Percentiles rank a stretch among this genome's conserved stretches.
Conservation (phyloP, 2,113 vertebrate species). For the Pachypanchax playfairii region DNA sequence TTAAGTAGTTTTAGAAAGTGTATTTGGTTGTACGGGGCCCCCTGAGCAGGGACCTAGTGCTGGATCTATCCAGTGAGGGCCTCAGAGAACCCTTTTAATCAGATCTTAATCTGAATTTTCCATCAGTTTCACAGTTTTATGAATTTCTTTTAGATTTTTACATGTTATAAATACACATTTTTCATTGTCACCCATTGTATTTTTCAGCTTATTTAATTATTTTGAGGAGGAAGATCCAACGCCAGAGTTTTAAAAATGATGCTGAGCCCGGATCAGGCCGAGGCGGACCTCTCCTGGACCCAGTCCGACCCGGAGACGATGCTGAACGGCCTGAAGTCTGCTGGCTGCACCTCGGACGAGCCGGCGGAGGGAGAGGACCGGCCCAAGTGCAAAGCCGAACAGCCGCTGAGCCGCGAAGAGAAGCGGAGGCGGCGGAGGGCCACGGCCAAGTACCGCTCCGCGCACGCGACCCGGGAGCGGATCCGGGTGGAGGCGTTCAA, state of each 20-base stretch:
- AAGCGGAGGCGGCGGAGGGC: constrained; percentile 84
- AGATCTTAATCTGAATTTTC: neutral
- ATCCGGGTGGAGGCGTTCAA: constrained; percentile 89
- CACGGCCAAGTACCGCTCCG: constrained; percentile 81
- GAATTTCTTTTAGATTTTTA: neutral
- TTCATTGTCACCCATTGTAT: too few relatives aligned
- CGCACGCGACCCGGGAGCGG: constrained; percentile 78
- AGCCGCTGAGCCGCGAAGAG: constrained; percentile 88
- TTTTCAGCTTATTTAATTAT: neutral
- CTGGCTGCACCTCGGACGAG: constrained; percentile 83
- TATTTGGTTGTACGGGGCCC: constrained; percentile 7
- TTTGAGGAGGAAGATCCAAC: constrained; percentile 26
- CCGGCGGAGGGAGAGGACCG: constrained; percentile 77
- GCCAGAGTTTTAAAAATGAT: constrained; percentile 84
- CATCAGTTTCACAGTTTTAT: neutral
- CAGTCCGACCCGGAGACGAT: constrained; percentile 91
- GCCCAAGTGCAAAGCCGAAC: constrained; percentile 79
- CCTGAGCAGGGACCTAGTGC: constrained; percentile 7
- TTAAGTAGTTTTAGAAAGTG: constrained; percentile 51
- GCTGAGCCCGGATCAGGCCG: constrained; percentile 94
- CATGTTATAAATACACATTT: too few relatives aligned
- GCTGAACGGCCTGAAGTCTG: constrained; percentile 83
- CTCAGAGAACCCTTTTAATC: constrained; percentile 25
- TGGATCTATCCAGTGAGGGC: constrained; percentile 13
- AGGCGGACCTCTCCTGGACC: constrained; percentile 90